These are phyloP conservation scores for Helogale parvula DNA, from an alignment of 2,113 vertebrate genomes.

Conservation along the genomic window DNA sequence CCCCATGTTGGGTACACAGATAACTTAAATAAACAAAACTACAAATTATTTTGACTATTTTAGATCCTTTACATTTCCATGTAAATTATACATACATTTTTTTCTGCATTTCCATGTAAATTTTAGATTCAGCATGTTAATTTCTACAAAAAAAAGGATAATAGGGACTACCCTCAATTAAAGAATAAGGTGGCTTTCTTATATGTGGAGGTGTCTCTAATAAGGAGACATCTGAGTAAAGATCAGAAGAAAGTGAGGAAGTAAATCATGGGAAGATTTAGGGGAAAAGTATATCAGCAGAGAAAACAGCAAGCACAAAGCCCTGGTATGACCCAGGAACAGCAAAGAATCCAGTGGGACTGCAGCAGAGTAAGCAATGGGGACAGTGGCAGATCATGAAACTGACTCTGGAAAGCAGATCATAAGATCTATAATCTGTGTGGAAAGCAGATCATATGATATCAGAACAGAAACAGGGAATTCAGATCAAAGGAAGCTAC, in stretches of 20 bases:
- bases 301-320: not conserved
- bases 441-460: not conserved
- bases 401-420: not conserved
- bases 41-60: not conserved
- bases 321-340: not conserved
- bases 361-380: not conserved
- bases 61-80: not conserved
- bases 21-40: not conserved
- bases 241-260: not conserved
- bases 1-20: no score
- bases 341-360: not conserved
- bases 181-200: not conserved
- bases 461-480: not conserved
- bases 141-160: not conserved
- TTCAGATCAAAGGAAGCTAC: not conserved
- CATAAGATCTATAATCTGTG: not conserved
- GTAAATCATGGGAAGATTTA: not conserved
- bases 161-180: not conserved
- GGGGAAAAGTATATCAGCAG: not conserved
- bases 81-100: not conserved
- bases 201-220: not conserved
- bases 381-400: not conserved
- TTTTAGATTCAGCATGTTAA: slow-evolving; percentile 10
- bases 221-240: not conserved
- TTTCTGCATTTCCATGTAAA: not conserved